phyloP scores from a whole-genome alignment of 2,888 invertebrate species.

The Drosophila tanythrix region DNA sequence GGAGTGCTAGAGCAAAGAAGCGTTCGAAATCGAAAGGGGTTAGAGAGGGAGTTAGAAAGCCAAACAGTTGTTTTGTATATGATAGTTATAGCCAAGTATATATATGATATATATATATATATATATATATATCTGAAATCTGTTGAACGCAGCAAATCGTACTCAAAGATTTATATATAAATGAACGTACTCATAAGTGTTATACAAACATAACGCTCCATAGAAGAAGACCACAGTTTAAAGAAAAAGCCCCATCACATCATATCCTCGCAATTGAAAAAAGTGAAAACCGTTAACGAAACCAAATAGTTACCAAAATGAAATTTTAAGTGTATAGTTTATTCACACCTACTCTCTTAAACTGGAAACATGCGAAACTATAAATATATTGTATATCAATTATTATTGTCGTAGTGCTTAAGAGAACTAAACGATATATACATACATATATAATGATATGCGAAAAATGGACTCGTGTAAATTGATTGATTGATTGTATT shows the following conservation, averaged over 20 bases:
- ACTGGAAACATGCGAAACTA: constrained; percentile 39
- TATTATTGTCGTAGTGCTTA: constrained; percentile 77
- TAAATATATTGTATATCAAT: constrained; percentile 74
- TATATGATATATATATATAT: constrained; percentile 7
- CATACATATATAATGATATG: constrained; percentile 29
- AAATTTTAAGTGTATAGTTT: constrained; percentile 36
- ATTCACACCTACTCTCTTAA: constrained; percentile 25
- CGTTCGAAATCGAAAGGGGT: constrained; percentile 1
- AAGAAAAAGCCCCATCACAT: constrained; percentile 16
- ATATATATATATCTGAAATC: constrained; percentile 37
- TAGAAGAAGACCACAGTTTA: constrained; percentile 18
- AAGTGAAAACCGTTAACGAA: constrained; percentile 28
- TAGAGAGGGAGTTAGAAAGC: constrained; percentile 7
- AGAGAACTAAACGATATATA: constrained; percentile 34
- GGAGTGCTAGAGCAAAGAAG: constrained; percentile 6
- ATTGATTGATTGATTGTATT: constrained; percentile 72
- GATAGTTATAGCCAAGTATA: constrained; percentile 47
- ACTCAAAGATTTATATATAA: constrained; percentile 27
- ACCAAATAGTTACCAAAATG: constrained; percentile 31
- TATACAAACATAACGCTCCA: constrained; percentile 24
- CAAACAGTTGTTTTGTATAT: constrained; percentile 45
- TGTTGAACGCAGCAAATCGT: constrained; percentile 31
- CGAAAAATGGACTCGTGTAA: constrained; percentile 66
- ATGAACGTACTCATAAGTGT: constrained; percentile 25
- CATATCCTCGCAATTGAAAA: constrained; percentile 34